Percentiles rank a stretch among this genome's conserved stretches.
Conservation (phyloP, 2,113 vertebrate genomes). For the Cepphus grylle region DNA sequence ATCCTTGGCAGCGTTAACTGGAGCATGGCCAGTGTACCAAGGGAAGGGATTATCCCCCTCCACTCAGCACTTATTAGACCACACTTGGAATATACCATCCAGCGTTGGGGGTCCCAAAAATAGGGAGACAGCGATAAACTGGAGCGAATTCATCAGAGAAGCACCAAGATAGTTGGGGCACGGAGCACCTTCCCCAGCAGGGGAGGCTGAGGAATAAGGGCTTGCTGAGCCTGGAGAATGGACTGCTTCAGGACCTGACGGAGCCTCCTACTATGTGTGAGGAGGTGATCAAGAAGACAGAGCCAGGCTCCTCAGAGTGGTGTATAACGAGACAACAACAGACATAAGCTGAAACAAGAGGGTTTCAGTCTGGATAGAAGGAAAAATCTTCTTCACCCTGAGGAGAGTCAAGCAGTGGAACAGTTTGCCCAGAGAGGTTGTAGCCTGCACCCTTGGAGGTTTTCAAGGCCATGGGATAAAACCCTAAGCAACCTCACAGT, state of each 20-base stretch:
- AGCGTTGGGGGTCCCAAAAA: not conserved
- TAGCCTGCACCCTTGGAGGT: not conserved
- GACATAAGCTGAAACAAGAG: not conserved
- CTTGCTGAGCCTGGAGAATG: not conserved
- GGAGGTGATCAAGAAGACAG: not conserved
- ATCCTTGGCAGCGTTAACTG: not conserved
- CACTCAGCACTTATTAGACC: not conserved
- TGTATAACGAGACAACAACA: accelerated
- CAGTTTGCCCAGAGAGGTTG: not conserved
- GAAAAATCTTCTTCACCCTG: not conserved
- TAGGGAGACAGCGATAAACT: not conserved
- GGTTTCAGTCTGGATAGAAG: not conserved
- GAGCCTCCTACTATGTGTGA: accelerated
- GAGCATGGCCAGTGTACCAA: not conserved
- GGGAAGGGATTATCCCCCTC: not conserved
- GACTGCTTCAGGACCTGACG: not conserved
- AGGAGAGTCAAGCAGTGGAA: not conserved
- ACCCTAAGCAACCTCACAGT: not conserved
- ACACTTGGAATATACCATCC: not conserved
- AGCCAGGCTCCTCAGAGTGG: not conserved
- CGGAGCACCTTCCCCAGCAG: not conserved
- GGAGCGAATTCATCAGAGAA: not conserved
- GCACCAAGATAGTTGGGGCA: not conserved
- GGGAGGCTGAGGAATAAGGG: not conserved
- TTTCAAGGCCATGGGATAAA: not conserved